These are phyloP conservation scores for Nymphalis c-album DNA, from an alignment of 2,888 invertebrate species.

Conservation along the genomic window DNA sequence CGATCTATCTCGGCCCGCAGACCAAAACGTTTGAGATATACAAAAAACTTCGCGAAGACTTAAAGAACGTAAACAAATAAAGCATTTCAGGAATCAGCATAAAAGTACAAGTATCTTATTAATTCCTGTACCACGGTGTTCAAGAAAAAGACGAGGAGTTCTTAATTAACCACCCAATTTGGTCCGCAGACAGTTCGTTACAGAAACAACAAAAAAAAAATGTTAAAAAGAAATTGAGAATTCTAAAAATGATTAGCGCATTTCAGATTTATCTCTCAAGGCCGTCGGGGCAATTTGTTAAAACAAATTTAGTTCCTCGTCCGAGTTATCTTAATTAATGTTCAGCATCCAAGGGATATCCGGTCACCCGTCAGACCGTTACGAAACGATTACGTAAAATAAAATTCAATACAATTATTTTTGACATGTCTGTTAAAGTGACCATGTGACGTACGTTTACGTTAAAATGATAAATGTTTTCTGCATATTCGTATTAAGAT, in stretches of 20 bases:
- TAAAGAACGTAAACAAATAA: too few species aligned
- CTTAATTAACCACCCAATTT: constrained; percentile 30
- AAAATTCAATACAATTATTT: constrained; percentile 7
- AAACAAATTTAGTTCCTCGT: constrained; percentile 53
- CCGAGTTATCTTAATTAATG: constrained; percentile 58
- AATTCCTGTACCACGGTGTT: neutral
- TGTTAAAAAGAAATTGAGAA: constrained; percentile 22
- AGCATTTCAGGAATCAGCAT: too few species aligned
- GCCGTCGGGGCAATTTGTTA: constrained; percentile 50
- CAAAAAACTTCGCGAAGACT: too few species aligned
- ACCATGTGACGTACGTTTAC: constrained; percentile 17
- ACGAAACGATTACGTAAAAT: constrained; percentile 21
- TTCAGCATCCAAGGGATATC: constrained; percentile 39
- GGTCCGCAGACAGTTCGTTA: constrained; percentile 27
- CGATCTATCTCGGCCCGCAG: too few species aligned
- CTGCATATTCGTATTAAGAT: constrained; percentile 38
- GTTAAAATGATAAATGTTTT: constrained; percentile 35
- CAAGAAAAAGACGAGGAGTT: neutral
- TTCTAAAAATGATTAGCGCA: constrained; percentile 39
- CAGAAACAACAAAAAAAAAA: constrained; percentile 24
- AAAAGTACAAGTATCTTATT: too few species aligned
- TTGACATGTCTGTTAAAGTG: constrained; percentile 23
- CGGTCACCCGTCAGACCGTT: constrained; percentile 32
- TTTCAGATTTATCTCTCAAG: constrained; percentile 45
- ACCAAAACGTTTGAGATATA: too few species aligned